Evolutionary conservation across 2,797 vertebrate species (phyloP).

Genomic region (Pseudomugil tenellus): DNA sequence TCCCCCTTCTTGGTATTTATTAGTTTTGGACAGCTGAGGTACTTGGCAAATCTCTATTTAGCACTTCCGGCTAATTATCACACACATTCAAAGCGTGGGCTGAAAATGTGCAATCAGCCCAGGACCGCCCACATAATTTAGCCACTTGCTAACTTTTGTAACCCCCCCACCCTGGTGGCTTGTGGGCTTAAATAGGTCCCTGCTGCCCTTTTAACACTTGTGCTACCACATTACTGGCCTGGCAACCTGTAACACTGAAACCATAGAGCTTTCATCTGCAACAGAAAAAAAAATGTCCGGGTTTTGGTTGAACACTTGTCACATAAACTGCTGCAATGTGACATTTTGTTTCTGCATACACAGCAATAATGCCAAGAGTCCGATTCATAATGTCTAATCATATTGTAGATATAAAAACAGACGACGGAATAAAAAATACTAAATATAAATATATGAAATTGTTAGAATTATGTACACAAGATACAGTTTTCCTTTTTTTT

Average conservation of each 20-base stretch:
- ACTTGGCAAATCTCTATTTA: constrained; percentile 80
- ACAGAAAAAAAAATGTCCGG: constrained; percentile 40
- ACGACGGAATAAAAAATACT: neutral
- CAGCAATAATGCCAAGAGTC: neutral
- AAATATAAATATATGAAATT: neutral
- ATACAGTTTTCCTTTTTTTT: neutral
- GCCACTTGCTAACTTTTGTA: constrained; percentile 58
- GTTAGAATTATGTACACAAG: neutral
- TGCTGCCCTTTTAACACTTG: constrained; percentile 77
- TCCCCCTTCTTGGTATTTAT: constrained; percentile 76
- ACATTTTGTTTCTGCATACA: constrained; percentile 21
- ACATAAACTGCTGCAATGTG: constrained; percentile 35
- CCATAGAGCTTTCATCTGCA: constrained; percentile 50
- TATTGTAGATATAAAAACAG: neutral
- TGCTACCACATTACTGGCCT: constrained; percentile 63
- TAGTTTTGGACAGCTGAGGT: constrained; percentile 80
- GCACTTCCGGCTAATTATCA: constrained; percentile 74
- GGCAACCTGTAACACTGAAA: constrained; percentile 49
- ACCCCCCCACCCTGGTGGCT: constrained; percentile 56
- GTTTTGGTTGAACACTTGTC: constrained; percentile 48
- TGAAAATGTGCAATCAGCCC: constrained; percentile 63
- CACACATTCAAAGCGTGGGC: constrained; percentile 44
- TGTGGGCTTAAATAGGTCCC: constrained; percentile 75
- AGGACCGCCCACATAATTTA: constrained; percentile 62
- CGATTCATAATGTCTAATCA: neutral